Conservation (phyloP, 2,797 vertebrate species). For the Anas acuta region DNA sequence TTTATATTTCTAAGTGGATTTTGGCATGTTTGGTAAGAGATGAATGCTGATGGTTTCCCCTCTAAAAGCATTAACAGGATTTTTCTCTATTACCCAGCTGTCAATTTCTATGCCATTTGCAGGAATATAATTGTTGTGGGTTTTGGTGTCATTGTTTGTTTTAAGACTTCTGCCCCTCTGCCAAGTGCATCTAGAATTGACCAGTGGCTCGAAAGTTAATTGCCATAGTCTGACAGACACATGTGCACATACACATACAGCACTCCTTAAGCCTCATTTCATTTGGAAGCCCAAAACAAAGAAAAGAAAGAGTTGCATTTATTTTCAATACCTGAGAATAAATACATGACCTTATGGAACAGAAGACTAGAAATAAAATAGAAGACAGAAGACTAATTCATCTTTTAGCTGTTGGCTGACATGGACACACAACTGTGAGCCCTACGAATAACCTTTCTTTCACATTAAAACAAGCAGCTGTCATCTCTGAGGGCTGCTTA, state of each 20-base stretch:
- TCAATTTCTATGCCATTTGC: neutral
- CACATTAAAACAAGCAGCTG: neutral
- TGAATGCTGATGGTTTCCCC: neutral
- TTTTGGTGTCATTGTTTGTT: neutral
- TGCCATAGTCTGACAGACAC: neutral
- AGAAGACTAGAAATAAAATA: neutral
- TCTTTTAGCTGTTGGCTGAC: neutral
- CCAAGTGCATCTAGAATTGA: neutral
- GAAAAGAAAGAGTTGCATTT: neutral
- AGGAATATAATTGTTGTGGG: neutral
- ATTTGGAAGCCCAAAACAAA: neutral
- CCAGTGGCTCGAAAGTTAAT: neutral
- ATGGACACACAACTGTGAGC: neutral
- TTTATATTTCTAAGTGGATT: neutral
- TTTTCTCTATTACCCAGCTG: neutral
- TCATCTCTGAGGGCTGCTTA: neutral
- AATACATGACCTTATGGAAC: neutral
- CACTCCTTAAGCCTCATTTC: neutral
- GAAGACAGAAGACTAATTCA: neutral
- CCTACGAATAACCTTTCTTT: neutral
- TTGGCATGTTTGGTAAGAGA: neutral
- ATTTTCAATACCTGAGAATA: neutral
- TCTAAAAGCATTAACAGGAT: neutral
- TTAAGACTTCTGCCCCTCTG: neutral
- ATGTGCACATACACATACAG: fast-evolving